Conservation (phyloP, 2,113 vertebrate genomes). For the Tympanuchus pallidicinctus region DNA sequence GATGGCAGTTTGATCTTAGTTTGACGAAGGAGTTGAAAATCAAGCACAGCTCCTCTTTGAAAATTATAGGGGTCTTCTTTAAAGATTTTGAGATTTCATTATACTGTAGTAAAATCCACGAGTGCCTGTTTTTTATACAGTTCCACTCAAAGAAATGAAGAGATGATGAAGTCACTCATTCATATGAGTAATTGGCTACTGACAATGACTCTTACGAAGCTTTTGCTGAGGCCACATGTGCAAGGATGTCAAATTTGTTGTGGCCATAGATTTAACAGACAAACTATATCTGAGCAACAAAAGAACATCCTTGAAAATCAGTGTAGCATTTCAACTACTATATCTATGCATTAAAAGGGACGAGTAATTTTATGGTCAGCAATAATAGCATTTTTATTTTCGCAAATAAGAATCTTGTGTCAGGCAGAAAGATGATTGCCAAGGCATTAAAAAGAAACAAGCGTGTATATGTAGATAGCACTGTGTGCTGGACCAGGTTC, state of each 20-base stretch:
- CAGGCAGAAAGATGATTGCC: not conserved
- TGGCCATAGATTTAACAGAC: not conserved
- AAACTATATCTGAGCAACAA: not conserved
- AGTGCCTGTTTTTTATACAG: not conserved
- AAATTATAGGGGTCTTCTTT: not conserved
- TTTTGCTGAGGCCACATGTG: not conserved
- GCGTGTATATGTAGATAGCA: accelerated
- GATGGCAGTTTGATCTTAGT: not conserved
- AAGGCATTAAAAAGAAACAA: not conserved
- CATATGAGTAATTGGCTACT: not conserved
- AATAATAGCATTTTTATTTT: constrained; percentile 30
- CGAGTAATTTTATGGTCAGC: constrained; percentile 22
- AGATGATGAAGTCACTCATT: not conserved
- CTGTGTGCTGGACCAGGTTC: not conserved
- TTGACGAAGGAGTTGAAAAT: not conserved
- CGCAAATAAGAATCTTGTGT: constrained; percentile 3
- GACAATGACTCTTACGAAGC: not conserved
- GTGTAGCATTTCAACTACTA: constrained; percentile 12
- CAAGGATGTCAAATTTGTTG: not conserved
- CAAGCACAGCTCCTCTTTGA: not conserved
- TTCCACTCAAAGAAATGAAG: not conserved
- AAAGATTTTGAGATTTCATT: not conserved
- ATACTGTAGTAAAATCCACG: not conserved
- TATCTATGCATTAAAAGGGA: not conserved
- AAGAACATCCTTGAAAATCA: constrained; percentile 34